These are phyloP conservation scores for Crepidodera aurea DNA, from an alignment of 2,888 invertebrate species.

Conservation along the genomic window DNA sequence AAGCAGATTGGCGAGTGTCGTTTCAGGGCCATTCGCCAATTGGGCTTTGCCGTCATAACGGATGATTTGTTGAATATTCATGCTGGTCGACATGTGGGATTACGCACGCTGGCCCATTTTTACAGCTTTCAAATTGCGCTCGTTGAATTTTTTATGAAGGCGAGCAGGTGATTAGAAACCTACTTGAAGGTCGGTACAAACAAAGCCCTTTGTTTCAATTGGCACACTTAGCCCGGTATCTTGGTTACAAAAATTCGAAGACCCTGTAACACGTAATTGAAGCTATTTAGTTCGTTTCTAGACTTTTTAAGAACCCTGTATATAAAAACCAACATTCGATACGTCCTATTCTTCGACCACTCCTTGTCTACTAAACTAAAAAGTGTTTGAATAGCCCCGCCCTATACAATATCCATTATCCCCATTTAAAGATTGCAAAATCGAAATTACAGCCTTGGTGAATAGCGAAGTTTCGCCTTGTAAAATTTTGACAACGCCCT, in stretches of 20 bases:
- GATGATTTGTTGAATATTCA: constrained; percentile 6
- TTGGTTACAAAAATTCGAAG: too few species aligned
- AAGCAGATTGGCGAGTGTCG: too few species aligned
- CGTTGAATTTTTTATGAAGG: constrained; percentile 21
- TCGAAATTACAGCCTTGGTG: not conserved
- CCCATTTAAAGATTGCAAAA: not conserved
- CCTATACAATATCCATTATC: not conserved
- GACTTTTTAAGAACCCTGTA: too few species aligned
- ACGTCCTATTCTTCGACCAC: not conserved
- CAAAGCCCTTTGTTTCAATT: constrained; percentile 19
- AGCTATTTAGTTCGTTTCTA: too few species aligned
- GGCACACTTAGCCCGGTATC: not conserved
- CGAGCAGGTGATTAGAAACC: constrained; percentile 14
- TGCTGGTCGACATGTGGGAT: constrained; percentile 1
- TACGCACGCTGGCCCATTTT: not conserved
- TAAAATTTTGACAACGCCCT: not conserved
- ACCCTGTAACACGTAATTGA: too few species aligned
- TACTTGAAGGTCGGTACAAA: constrained; percentile 10
- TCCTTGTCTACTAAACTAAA: not conserved
- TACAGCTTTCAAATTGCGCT: constrained; percentile 12
- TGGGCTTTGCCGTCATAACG: not conserved
- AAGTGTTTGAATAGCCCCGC: not conserved
- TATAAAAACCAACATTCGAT: too few species aligned
- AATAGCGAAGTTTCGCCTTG: not conserved
- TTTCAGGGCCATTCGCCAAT: not conserved